Base-by-base conservation (phyloP, 2,888 invertebrate genomes). In the Boloria euphrosyne region DNA sequence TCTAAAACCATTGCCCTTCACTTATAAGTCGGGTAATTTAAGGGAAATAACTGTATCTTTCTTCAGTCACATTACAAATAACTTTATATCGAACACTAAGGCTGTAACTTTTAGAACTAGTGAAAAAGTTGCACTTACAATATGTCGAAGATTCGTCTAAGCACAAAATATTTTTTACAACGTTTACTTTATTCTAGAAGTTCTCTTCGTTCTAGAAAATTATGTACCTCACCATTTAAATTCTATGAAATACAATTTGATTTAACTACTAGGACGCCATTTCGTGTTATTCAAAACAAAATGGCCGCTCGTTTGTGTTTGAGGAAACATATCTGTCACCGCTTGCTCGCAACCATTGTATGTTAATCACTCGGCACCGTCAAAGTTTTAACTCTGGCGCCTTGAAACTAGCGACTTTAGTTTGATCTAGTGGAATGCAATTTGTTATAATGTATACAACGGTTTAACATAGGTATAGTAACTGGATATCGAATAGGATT, bases 291-390 rank as follows among this genome's bases (percentile, higher is more conserved):
- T 76, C 76, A 78, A 80, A 84, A 86, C 90, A 91, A 91, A 84
- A 91, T 91, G 91, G 90, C 88, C 73, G 80, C 78, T 86, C 83
- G 82, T 87, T 90, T 89, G 81, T 89, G 87, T 84, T 83, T 84
- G 84, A 89, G 89, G 90, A 91, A 90, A 88, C 86, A 87, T 89
- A 89, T 89, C 90, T 90, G 90, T 90, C 90, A 90, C 83, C 86
- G 80, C 78, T 82, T 78, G 88, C 88, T 90, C 83, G 84, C 88
- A 87, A 91, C 81, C 78, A 92, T 92, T 92, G 91, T 92, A 91
- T 92, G 91, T 90, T 91, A 92, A 92, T 92, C 81, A 79, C 74
- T 66, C 76, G 76, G 81, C 81, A 82, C 86, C 86, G 89, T 89
- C 89, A 88, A 89, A 89, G 90, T 89, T 86, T 86, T 82, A 79